Base-by-base conservation (phyloP, 2,888 invertebrate genomes). In the Philonicus albiceps region DNA sequence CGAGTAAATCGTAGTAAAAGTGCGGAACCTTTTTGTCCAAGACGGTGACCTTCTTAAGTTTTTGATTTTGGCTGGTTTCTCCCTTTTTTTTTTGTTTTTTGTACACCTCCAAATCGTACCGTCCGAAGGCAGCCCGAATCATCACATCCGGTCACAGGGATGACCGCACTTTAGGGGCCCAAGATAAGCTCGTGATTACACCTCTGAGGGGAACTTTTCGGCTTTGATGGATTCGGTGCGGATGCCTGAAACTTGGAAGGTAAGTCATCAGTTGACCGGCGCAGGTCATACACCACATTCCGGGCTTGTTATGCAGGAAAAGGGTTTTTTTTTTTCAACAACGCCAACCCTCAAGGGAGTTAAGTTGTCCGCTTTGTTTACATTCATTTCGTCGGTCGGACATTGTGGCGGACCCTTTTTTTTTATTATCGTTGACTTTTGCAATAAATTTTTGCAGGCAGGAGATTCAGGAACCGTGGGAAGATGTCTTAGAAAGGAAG, bases 81-180 rank as follows among this genome's bases (percentile, higher is more conserved):
- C 30, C 31, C 3, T 13, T 31, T 49, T 81, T 55, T 7, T 31
- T 37, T 30, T 55, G 27, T n/a, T 49, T n/a, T n/a, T n/a, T n/a
- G n/a, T n/a, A n/a, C n/a, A n/a, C 31, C 85, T 22, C n/a, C n/a
- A 19, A 2, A 22, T 8, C 22, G 7, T 11, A 31, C 74, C 27
- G 80, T 11, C 16, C 7, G 80, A 53, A 16, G 11, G 55, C 55
- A 55, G 78, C 40, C 78, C 43, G n/a, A 80, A 80, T 87, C 86
- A 76, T 76, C 86, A 78, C 86, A 87, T 87, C 87, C 87, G 87
- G 87, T 86, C 86, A 16, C 16, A 78, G 83, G 81, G 73, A 87
- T 87, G 87, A 87, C 87, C 87, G 84, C 87, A 87, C 87, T 86
- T 87, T 84, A 49, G 87, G 83, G 76, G 83, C 87, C 73, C 75